These are phyloP conservation scores for Pelobates cultripes DNA, from an alignment of 2,797 vertebrate genomes.

Conservation along the genomic window DNA sequence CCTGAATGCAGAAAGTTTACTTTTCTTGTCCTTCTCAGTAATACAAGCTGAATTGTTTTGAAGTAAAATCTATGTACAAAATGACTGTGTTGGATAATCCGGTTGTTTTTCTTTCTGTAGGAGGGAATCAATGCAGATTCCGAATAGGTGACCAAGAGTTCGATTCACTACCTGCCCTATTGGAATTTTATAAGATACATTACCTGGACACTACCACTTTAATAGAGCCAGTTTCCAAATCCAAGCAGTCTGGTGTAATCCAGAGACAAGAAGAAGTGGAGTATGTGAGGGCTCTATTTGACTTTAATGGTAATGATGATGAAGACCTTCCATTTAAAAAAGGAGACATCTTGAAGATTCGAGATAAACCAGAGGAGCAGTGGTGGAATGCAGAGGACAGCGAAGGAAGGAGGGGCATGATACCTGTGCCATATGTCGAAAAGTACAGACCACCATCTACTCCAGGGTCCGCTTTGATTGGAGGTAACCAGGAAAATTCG, in stretches of 20 bases:
- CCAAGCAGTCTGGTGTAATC: conserved; percentile 83
- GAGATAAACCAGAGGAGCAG: conserved; percentile 98
- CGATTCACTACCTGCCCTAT: conserved; percentile 90
- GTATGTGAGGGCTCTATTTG: conserved; percentile 93
- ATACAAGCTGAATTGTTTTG: background rate
- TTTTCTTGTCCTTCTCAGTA: background rate
- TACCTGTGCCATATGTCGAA: conserved; percentile 97
- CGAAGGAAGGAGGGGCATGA: conserved; percentile 94
- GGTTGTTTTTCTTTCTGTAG: conserved; percentile 69
- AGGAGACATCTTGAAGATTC: conserved; percentile 90
- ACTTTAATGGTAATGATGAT: conserved; percentile 97
- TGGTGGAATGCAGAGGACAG: conserved; percentile 98
- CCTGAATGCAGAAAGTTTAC: background rate
- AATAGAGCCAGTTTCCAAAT: conserved; percentile 93
- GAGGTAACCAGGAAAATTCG: conserved; percentile 89
- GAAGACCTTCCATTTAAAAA: conserved; percentile 98
- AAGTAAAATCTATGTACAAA: background rate
- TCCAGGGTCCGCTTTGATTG: conserved; percentile 75
- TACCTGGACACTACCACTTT: conserved; percentile 99
- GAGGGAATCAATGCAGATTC: conserved; percentile 82
- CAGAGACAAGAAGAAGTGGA: conserved; percentile 87
- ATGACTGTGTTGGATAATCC: background rate
- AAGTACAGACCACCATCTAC: conserved; percentile 91
- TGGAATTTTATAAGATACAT: conserved; percentile 99
- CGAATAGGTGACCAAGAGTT: conserved; percentile 98